Conservation (phyloP, 1,140 invertebrate genomes). For the Aricia agestis region DNA sequence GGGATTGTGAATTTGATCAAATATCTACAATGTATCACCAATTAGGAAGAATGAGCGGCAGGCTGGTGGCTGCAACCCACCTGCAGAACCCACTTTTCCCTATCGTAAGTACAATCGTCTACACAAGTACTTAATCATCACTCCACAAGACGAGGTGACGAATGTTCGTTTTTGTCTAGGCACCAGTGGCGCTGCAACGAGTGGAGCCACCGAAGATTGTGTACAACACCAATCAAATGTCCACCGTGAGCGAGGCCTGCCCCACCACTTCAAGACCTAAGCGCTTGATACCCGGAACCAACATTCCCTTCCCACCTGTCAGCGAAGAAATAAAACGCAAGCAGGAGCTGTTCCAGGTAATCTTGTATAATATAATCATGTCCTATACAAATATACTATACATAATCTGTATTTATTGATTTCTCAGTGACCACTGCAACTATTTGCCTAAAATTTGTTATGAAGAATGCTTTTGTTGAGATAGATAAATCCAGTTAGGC, state of each 20-base stretch:
- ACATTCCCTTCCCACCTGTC: constrained; percentile 51
- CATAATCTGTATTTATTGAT: too few relatives aligned
- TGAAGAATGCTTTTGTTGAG: too few relatives aligned
- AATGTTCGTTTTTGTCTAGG: constrained; percentile 37
- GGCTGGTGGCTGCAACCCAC: constrained; percentile 54
- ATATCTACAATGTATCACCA: constrained; percentile 60
- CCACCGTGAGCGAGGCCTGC: constrained; percentile 54
- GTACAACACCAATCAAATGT: constrained; percentile 59
- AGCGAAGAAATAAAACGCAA: constrained; percentile 46
- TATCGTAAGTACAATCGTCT: constrained; percentile 50
- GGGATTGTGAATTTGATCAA: constrained; percentile 31
- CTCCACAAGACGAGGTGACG: constrained; percentile 1
- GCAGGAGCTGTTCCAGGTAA: constrained; percentile 57
- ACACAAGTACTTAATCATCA: not conserved
- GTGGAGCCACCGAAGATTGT: constrained; percentile 56
- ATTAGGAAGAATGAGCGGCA: constrained; percentile 55
- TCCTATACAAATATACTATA: too few relatives aligned
- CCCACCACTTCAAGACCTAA: constrained; percentile 39
- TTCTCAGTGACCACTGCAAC: too few relatives aligned
- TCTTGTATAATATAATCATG: not conserved
- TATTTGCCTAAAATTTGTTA: too few relatives aligned
- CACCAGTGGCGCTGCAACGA: constrained; percentile 65
- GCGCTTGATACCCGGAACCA: constrained; percentile 58
- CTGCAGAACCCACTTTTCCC: constrained; percentile 62
- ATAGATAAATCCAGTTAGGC: too few relatives aligned